These are phyloP conservation scores for Aleiodes sp. DNA, from an alignment of 1,140 invertebrate genomes.

Conservation along the genomic window DNA sequence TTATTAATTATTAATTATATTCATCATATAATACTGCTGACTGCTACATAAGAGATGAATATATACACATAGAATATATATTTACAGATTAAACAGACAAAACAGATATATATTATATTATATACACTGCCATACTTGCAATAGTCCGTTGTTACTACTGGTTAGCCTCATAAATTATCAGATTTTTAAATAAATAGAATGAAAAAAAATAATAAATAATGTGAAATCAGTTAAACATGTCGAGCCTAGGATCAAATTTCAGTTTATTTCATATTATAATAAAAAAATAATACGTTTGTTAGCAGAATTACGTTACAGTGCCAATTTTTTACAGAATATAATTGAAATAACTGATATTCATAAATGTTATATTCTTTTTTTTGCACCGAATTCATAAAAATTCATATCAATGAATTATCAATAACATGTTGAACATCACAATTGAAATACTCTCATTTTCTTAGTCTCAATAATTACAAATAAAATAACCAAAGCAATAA, in stretches of 20 bases:
- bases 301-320: constrained; percentile 49
- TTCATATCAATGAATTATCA: constrained; percentile 1
- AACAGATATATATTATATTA: constrained; percentile 5
- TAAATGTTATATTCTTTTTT: not conserved
- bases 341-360: not conserved
- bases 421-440: not conserved
- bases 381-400: too few relatives aligned
- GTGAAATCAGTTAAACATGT: constrained; percentile 44
- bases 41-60: constrained; percentile 7
- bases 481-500: not conserved
- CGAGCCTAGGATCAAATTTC: constrained; percentile 54
- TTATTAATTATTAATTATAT: not conserved
- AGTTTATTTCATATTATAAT: constrained; percentile 42
- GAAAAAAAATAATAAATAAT: constrained; percentile 29
- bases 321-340: constrained; percentile 43
- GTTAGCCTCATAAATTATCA: constrained; percentile 7
- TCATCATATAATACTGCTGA: not conserved
- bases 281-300: not conserved
- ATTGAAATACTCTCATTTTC: constrained; percentile 6
- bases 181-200: not conserved
- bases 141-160: constrained; percentile 17
- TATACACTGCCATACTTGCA: constrained; percentile 27
- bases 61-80: constrained; percentile 17
- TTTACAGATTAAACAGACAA: constrained; percentile 1
- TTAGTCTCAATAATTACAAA: constrained; percentile 5